Percentiles rank a stretch among this genome's conserved stretches.
These are phyloP conservation scores for Cavia porcellus DNA, from an alignment of 2,113 vertebrate species.

Conservation along the genomic window DNA sequence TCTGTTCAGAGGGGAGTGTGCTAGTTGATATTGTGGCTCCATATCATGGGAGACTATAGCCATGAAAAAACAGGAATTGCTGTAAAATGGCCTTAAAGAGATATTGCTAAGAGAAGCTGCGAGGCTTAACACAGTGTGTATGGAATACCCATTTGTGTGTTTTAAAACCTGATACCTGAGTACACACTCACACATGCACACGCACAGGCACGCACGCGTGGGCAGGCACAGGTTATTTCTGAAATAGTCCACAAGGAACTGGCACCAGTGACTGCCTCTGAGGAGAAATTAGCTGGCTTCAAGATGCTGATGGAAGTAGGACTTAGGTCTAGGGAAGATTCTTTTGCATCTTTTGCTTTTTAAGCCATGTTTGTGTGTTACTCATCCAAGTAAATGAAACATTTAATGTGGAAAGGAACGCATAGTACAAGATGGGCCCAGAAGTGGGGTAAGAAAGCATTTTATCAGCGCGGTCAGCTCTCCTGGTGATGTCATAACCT, in stretches of 20 bases:
- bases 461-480: neutral
- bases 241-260: neutral
- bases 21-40: accelerated
- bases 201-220: accelerated
- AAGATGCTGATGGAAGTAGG: neutral
- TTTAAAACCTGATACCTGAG: neutral
- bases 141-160: neutral
- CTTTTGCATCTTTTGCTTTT: neutral
- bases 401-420: neutral
- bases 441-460: neutral
- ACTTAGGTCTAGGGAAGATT: neutral
- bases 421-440: neutral
- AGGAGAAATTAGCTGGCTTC: neutral
- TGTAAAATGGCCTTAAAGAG: neutral
- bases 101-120: neutral
- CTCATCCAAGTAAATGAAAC: neutral
- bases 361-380: neutral
- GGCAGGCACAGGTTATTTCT: neutral
- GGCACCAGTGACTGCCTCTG: neutral
- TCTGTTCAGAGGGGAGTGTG: neutral
- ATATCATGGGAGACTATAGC: neutral
- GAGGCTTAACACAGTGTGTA: neutral
- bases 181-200: too few relatives aligned
- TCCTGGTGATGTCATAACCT: neutral
- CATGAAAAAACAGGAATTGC: neutral